Conservation (phyloP, 2,888 invertebrate species). For the Eupithecia insigniata region DNA sequence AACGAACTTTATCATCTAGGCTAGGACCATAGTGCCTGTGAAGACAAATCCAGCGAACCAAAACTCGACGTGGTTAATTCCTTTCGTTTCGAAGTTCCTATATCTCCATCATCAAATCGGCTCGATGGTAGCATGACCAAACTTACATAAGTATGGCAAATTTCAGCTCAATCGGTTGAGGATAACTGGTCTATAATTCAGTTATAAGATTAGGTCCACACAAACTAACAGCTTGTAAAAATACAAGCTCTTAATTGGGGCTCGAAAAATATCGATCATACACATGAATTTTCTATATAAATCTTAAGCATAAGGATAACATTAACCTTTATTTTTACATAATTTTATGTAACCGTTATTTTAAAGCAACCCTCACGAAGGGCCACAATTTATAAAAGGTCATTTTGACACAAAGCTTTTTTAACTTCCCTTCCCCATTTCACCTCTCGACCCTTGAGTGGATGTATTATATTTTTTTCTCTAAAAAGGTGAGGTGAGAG, state of each 20-base stretch:
- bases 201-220: no score
- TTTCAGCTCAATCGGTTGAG: no score
- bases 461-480: slow-evolving; percentile 48
- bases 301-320: neutral
- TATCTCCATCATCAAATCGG: no score
- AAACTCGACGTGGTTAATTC: no score
- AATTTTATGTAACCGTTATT: slow-evolving; percentile 18
- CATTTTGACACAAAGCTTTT: slow-evolving; percentile 53
- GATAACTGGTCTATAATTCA: no score
- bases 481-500: slow-evolving; percentile 43
- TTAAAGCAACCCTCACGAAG: slow-evolving; percentile 43
- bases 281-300: neutral
- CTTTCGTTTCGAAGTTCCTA: no score
- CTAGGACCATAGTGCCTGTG: no score
- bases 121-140: no score
- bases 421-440: slow-evolving; percentile 45
- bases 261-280: neutral
- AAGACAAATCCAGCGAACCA: no score
- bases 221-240: no score
- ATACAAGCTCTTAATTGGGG: neutral
- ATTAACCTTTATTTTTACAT: slow-evolving; percentile 29
- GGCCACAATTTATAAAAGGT: slow-evolving; percentile 44
- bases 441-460: slow-evolving; percentile 48
- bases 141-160: no score
- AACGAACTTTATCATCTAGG: no score